phyloP scores from a whole-genome alignment of 2,113 vertebrate genomes.

The Sialia sialis region DNA sequence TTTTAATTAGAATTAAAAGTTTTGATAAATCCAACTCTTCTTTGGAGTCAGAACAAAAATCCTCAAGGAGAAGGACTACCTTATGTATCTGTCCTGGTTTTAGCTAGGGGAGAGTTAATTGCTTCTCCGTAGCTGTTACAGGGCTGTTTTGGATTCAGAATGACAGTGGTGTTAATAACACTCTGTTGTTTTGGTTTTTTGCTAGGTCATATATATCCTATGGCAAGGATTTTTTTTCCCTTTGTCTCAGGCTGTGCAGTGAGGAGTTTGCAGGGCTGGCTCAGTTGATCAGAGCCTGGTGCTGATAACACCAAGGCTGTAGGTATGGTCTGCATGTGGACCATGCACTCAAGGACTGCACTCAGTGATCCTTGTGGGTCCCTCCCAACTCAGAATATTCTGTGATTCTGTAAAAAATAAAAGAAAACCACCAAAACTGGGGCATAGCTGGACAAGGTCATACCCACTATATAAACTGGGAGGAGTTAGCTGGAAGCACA shows the following conservation, averaged over 20 bases:
- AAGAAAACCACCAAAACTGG: neutral
- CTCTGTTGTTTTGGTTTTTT: neutral
- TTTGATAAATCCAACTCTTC: neutral
- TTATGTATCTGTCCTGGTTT: neutral
- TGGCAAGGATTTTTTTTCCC: neutral
- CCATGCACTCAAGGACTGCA: fast-evolving
- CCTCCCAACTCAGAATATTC: neutral
- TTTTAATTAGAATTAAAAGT: neutral
- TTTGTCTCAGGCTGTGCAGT: neutral
- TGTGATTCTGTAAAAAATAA: neutral
- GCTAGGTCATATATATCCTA: neutral
- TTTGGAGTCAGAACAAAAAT: neutral
- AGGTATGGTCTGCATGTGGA: neutral
- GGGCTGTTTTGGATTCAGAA: neutral
- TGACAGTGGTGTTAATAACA: neutral
- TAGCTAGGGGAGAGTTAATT: neutral
- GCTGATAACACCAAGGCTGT: neutral
- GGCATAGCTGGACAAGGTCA: neutral
- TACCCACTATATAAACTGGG: fast-evolving
- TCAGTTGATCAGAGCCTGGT: neutral
- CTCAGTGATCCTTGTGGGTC: neutral
- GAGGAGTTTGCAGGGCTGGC: neutral
- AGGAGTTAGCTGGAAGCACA: neutral
- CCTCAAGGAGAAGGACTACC: neutral
- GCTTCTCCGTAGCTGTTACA: neutral